A percentile compares a stretch with the other conserved stretches of the same genome.
phyloP scores from a whole-genome alignment of 2,888 invertebrate genomes.

The Dastarcus helophoroides region DNA sequence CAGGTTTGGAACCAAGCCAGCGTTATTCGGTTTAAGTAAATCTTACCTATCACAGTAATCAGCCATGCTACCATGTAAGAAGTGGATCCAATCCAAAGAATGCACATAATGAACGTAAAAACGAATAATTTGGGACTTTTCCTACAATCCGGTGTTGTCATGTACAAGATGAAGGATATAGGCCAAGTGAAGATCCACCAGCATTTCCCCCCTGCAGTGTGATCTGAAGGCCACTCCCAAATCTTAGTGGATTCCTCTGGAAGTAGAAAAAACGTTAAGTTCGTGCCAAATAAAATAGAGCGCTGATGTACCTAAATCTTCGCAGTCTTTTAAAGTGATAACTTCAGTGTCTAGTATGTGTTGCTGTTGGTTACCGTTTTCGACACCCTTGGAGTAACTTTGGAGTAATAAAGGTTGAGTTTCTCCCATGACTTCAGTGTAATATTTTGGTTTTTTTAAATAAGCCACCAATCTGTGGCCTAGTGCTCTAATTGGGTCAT shows the following conservation, averaged over 20 bases:
- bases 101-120: constrained; percentile 66
- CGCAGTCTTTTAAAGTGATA: constrained; percentile 33
- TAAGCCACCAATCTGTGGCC: constrained; percentile 40
- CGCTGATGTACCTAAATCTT: constrained; percentile 30
- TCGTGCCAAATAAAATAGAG: too few species aligned
- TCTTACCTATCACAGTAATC: constrained; percentile 64
- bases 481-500: constrained; percentile 44
- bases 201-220: constrained; percentile 35
- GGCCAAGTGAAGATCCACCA: constrained; percentile 63
- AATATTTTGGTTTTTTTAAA: constrained; percentile 40
- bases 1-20: not conserved
- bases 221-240: constrained; percentile 48
- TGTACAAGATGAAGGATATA: constrained; percentile 53
- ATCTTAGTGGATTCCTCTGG: constrained; percentile 36
- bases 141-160: constrained; percentile 69
- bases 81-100: constrained; percentile 68
- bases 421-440: constrained; percentile 44
- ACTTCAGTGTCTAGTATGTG: constrained; percentile 26
- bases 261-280: constrained; percentile 10
- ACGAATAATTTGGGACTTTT: constrained; percentile 48
- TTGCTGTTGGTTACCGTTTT: constrained; percentile 5
- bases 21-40: constrained; percentile 3
- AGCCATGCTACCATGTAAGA: constrained; percentile 83
- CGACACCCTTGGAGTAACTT: constrained; percentile 11
- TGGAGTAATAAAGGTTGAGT: constrained; percentile 31